A percentile compares a stretch with the other conserved stretches of the same genome.
These are phyloP conservation scores for Popillia japonica DNA, from an alignment of 1,140 invertebrate genomes.

Conservation along the genomic window DNA sequence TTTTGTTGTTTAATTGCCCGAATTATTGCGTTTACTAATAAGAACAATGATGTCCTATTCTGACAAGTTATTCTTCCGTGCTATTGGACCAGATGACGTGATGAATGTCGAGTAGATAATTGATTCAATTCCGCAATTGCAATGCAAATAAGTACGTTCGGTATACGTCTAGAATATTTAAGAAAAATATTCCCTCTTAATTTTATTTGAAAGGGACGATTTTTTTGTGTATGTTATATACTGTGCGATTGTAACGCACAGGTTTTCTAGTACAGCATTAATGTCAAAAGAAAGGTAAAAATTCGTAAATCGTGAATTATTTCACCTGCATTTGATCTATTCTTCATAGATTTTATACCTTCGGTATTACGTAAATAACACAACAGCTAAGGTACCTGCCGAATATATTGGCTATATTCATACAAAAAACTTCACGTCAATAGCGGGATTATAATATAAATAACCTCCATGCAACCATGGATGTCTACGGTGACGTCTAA, in stretches of 20 bases:
- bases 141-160: neutral
- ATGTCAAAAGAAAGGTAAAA: neutral
- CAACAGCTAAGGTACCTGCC: slow-evolving; percentile 25
- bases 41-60: neutral
- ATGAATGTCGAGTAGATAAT: neutral
- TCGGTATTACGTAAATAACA: neutral
- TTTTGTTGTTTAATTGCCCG: slow-evolving; percentile 23
- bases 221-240: no score
- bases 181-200: no score
- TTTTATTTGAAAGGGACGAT: no score
- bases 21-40: slow-evolving; percentile 32
- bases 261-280: neutral
- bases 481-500: neutral
- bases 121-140: neutral
- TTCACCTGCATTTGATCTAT: slow-evolving; percentile 12
- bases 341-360: neutral
- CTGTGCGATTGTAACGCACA: no score
- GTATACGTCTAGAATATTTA: no score
- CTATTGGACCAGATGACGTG: neutral
- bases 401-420: neutral
- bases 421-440: neutral
- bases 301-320: neutral
- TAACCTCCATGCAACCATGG: neutral
- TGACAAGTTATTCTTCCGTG: slow-evolving; percentile 14
- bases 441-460: slow-evolving; percentile 7